These are phyloP conservation scores for Halcyon leucocephala DNA, from an alignment of 2,797 vertebrate species.

Conservation along the genomic window DNA sequence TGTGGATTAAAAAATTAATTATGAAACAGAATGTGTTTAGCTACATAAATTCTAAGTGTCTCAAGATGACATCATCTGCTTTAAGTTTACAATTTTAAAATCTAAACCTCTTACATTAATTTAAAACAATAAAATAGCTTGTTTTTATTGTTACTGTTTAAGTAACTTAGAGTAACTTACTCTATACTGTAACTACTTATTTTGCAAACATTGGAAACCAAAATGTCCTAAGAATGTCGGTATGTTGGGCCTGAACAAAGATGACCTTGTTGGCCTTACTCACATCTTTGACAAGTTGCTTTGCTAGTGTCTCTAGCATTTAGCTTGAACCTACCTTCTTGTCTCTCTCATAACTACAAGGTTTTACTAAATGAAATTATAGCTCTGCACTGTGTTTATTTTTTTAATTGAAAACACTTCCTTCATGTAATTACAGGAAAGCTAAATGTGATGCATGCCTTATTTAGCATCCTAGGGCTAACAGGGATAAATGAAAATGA, in stretches of 20 bases:
- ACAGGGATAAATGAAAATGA: neutral
- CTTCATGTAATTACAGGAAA: neutral
- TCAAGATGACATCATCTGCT: accelerated
- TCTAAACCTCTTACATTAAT: neutral
- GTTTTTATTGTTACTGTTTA: neutral
- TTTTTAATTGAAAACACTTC: neutral
- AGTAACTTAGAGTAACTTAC: neutral
- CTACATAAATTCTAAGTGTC: neutral
- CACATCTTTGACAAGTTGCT: neutral
- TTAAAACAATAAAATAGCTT: neutral
- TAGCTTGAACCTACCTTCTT: neutral
- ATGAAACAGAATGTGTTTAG: neutral
- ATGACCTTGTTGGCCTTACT: neutral
- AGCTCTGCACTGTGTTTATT: neutral
- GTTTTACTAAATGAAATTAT: neutral
- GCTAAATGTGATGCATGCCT: neutral
- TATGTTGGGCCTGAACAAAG: neutral
- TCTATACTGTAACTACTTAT: neutral
- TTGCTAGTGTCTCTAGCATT: neutral
- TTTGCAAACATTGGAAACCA: neutral
- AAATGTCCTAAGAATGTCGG: neutral
- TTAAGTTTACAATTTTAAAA: neutral
- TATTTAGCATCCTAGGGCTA: neutral
- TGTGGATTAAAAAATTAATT: neutral
- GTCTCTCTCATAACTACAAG: neutral